Base-by-base conservation (phyloP, 2,888 invertebrate genomes). In the Drosophila pegasa region DNA sequence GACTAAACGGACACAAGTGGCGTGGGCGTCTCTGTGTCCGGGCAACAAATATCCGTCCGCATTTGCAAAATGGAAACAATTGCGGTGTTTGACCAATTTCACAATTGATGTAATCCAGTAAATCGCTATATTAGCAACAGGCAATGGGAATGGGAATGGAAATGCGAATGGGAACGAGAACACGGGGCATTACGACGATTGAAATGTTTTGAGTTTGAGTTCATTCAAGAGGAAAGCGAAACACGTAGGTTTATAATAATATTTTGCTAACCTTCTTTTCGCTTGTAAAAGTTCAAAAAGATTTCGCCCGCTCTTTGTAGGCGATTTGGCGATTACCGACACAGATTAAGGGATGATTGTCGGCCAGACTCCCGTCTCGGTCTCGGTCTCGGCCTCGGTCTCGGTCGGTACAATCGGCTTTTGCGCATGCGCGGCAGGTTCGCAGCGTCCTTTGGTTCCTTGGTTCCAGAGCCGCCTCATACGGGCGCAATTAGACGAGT, bases 261-360 rank as follows among this genome's bases (percentile, higher is more conserved):
- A 90, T 90, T 89, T 89, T 82, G 87, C 79, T 89, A 89, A 89
- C 89, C 90, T 90, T 80, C 81, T 89, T 89, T 89, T 78, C 75
- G 87, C 75, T 82, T 79, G 78, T 76, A 83, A 84, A 82, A 91
- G 89, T 90, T 91, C 90, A 91, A 92, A 88, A 91, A 90, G 89
- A 91, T 90, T 91, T 90, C 88, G 87, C 57, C 87, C 88, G 87
- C 75, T 69, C 68, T 62, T 80, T 78, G 79, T 79, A 81, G 79
- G 82, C 87, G 90, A 33, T 91, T 84, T 91, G 89, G 73, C 89
- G 88, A 88, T 90, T 87, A 90, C 90, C 90, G 85, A 89, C 89
- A 89, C 89, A 89, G 92, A 90, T 92, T 92, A 91, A 83, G 91
- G 90, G 89, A 91, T 92, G 91, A 90, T 90, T 81, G 63, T 55